A percentile compares a stretch with the other conserved stretches of the same genome.
Evolutionary conservation across 2,888 invertebrate genomes (phyloP).

Genomic region (Amiota mariae): DNA sequence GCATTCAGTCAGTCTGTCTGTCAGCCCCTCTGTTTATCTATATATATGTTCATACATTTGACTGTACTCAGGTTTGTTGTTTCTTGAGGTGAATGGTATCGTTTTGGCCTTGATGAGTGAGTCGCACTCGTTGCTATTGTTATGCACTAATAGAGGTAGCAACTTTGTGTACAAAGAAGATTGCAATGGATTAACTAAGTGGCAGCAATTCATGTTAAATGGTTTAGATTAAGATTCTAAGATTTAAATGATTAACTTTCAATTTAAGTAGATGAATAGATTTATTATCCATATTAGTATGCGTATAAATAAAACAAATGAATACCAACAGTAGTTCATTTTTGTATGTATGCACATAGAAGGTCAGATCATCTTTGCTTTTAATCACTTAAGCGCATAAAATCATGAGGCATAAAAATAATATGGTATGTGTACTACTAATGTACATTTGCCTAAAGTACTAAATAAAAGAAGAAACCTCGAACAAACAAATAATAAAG

Average conservation of each 20-base stretch:
- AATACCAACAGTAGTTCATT: background rate
- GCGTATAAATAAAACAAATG: too few species aligned
- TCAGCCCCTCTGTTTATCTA: too few species aligned
- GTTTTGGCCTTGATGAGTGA: constrained; percentile 46
- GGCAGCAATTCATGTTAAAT: too few species aligned
- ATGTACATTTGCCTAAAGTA: background rate
- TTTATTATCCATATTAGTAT: too few species aligned
- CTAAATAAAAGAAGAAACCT: background rate
- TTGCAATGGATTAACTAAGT: too few species aligned
- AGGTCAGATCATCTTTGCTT: constrained; percentile 9
- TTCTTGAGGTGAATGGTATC: constrained; percentile 58
- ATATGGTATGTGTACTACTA: background rate
- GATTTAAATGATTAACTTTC: too few species aligned
- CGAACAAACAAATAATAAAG: background rate
- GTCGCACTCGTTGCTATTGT: background rate
- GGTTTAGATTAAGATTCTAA: too few species aligned
- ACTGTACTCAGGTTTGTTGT: too few species aligned
- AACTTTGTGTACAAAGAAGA: background rate
- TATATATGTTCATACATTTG: too few species aligned
- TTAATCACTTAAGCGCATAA: constrained; percentile 18
- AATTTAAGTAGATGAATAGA: too few species aligned
- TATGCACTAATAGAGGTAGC: background rate
- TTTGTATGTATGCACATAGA: background rate
- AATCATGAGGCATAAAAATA: constrained; percentile 7
- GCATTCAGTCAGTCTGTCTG: too few species aligned